phyloP scores from a whole-genome alignment of 2,888 invertebrate genomes.

The Amorpha juglandis region DNA sequence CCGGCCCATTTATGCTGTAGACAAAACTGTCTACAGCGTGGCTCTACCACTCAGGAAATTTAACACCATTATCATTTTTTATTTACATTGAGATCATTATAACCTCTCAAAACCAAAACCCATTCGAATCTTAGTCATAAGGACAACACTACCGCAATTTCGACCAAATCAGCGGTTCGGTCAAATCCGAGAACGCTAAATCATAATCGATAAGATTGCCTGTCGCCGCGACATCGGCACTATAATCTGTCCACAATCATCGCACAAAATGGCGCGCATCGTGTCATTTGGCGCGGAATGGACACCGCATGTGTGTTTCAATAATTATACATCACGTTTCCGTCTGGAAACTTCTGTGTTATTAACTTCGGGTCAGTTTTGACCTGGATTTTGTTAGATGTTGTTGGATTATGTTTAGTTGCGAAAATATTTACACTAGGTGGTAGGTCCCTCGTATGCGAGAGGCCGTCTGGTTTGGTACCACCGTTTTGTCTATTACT shows the following conservation, averaged over 20 bases:
- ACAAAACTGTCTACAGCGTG: no score
- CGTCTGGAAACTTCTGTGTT: conserved; percentile 14
- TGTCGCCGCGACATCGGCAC: conserved; percentile 62
- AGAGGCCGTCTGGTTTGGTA: no score
- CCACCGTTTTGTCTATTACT: no score
- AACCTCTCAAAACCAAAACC: background rate
- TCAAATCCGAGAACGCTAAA: conserved; percentile 15
- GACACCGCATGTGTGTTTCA: conserved; percentile 43
- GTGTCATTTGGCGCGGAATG: conserved; percentile 75
- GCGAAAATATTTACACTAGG: no score
- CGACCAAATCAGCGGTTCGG: conserved; percentile 7
- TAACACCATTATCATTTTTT: no score
- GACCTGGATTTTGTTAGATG: conserved; percentile 5
- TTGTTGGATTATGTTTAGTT: background rate
- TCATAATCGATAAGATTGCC: conserved; percentile 47
- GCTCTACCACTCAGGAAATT: no score
- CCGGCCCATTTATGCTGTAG: no score
- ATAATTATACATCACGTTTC: conserved; percentile 15
- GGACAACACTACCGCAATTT: conserved; percentile 4
- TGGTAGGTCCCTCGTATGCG: no score
- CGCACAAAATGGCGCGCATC: conserved; percentile 66
- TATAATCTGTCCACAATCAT: conserved; percentile 78
- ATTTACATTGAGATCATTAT: no score
- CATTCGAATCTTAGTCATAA: background rate
- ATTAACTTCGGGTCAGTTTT: conserved; percentile 15